Percentiles rank a stretch among this genome's conserved stretches.
Conservation (phyloP, 2,113 vertebrate genomes). For the Lutjanus erythropterus region DNA sequence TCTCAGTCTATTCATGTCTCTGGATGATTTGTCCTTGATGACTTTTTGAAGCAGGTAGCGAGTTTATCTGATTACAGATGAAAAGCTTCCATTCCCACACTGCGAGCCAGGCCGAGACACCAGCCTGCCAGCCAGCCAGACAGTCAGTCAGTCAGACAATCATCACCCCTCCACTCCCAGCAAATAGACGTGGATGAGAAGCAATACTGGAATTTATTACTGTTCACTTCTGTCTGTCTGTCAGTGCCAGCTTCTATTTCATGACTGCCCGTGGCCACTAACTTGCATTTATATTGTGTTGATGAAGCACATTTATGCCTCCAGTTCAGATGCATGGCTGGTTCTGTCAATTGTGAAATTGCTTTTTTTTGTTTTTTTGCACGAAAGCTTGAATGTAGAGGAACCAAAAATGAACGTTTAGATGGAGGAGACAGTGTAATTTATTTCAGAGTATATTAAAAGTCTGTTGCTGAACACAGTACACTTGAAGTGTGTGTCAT, state of each 20-base stretch:
- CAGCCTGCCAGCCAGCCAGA: constrained; percentile 52
- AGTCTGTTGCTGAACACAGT: background rate
- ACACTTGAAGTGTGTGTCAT: background rate
- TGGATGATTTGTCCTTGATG: constrained; percentile 77
- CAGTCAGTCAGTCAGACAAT: constrained; percentile 56
- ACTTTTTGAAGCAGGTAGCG: constrained; percentile 76
- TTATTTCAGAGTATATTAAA: constrained; percentile 3
- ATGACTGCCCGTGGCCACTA: constrained; percentile 7
- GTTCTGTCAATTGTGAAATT: constrained; percentile 17
- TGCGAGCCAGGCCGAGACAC: constrained; percentile 35
- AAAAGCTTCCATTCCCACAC: constrained; percentile 58
- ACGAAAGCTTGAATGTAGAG: background rate
- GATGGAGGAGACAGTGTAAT: background rate
- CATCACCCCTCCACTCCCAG: constrained; percentile 39
- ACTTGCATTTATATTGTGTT: constrained; percentile 25
- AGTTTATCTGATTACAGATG: constrained; percentile 78
- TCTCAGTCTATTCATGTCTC: constrained; percentile 76
- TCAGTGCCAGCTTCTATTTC: constrained; percentile 27
- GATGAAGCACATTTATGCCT: constrained; percentile 31
- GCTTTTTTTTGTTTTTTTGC: background rate
- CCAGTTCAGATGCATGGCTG: background rate
- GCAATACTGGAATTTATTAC: constrained; percentile 50
- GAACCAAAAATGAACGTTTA: background rate
- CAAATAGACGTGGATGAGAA: constrained; percentile 65
- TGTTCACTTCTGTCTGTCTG: constrained; percentile 46